A percentile compares a stretch with the other conserved stretches of the same genome.
These are phyloP conservation scores for Brevimyrus niger DNA, from an alignment of 2,113 vertebrate genomes.

Conservation along the genomic window DNA sequence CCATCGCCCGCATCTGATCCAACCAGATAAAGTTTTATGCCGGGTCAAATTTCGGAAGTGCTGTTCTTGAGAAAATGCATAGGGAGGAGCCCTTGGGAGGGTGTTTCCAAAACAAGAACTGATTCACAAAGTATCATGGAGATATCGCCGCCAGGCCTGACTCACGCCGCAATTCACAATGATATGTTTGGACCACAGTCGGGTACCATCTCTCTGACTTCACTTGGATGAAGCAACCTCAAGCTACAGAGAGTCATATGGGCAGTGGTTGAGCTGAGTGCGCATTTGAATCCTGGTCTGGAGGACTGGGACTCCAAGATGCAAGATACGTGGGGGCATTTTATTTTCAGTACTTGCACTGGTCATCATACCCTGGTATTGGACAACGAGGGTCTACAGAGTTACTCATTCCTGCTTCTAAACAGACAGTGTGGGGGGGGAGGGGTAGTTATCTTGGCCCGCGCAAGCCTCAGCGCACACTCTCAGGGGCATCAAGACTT, in stretches of 20 bases:
- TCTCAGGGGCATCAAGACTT: not conserved
- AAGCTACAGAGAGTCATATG: not conserved
- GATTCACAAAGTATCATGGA: not conserved
- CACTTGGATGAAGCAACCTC: not conserved
- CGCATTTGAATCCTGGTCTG: not conserved
- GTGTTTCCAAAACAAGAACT: not conserved
- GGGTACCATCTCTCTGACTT: not conserved
- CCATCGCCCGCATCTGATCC: not conserved
- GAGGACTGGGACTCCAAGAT: not conserved
- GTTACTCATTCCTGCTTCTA: slow-evolving; percentile 15
- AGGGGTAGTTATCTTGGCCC: not conserved
- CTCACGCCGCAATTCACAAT: too few species aligned
- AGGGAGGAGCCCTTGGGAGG: not conserved
- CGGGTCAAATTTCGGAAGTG: not conserved
- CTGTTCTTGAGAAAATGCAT: not conserved
- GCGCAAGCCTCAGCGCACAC: not conserved
- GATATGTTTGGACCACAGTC: not conserved
- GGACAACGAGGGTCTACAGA: slow-evolving; percentile 4
- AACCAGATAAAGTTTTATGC: not conserved
- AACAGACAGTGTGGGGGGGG: not conserved
- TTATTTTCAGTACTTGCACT: not conserved
- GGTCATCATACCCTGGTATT: not conserved
- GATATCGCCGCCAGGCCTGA: not conserved
- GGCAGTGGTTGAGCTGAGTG: not conserved
- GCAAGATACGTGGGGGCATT: not conserved